Evolutionary conservation across 2,888 invertebrate genomes (phyloP).

Genomic region (Latrodectus hesperus): DNA sequence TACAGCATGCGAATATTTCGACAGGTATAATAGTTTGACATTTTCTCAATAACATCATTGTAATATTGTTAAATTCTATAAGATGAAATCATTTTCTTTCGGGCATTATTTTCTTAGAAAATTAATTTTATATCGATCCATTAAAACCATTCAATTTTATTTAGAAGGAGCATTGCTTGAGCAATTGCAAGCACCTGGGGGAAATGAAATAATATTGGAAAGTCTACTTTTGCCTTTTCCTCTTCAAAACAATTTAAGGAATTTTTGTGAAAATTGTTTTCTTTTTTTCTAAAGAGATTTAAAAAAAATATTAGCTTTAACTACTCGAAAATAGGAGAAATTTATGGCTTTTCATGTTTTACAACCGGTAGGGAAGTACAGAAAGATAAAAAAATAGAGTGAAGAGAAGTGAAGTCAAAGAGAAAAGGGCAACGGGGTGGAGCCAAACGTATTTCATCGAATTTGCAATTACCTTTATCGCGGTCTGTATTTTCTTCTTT

Average conservation of each 20-base stretch:
- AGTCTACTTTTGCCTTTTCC: not conserved
- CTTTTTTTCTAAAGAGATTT: not conserved
- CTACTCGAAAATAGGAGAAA: conserved; percentile 5
- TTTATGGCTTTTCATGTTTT: conserved; percentile 2
- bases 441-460: conserved; percentile 20
- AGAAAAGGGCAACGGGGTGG: not conserved
- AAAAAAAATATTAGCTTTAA: not conserved
- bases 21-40: no score
- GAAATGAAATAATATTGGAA: not conserved
- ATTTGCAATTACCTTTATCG: conserved; percentile 61
- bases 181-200: not conserved
- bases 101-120: no score
- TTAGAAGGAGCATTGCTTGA: not conserved
- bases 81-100: no score
- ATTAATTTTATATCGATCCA: no score
- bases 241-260: conserved; percentile 1
- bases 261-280: not conserved
- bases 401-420: not conserved
- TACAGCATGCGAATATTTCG: no score
- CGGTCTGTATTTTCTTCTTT: conserved; percentile 24
- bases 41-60: no score
- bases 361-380: not conserved
- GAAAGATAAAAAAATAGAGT: not conserved
- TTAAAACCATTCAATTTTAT: no score
- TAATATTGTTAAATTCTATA: no score